phyloP scores from a whole-genome alignment of 2,113 vertebrate species.

The Haplochromis burtoni region DNA sequence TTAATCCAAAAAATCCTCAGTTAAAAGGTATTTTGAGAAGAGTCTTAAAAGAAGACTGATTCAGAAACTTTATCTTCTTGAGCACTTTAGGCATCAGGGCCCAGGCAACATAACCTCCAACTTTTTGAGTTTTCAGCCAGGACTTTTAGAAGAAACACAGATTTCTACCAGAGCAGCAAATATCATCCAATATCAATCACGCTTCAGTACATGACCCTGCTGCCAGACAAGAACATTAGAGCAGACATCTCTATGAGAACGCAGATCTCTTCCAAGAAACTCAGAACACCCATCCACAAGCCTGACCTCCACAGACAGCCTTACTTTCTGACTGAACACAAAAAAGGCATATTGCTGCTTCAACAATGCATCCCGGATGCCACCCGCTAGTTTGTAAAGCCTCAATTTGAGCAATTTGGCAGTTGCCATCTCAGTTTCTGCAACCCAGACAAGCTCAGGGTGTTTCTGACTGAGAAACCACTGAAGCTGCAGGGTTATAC shows the following conservation, averaged over 20 bases:
- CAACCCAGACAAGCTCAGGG: not conserved
- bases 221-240: not conserved
- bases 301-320: not conserved
- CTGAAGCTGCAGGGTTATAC: not conserved
- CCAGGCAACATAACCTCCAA: not conserved
- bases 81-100: not conserved
- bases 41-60: not conserved
- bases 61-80: not conserved
- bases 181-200: not conserved
- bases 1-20: not conserved
- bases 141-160: not conserved
- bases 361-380: not conserved
- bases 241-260: not conserved
- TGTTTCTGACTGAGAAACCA: not conserved
- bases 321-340: not conserved
- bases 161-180: not conserved
- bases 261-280: not conserved
- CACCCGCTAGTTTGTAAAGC: not conserved
- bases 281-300: not conserved
- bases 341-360: not conserved
- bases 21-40: not conserved
- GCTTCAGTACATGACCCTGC: not conserved
- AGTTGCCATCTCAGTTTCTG: not conserved
- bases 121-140: not conserved
- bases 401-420: not conserved